These are phyloP conservation scores for Morelia viridis DNA, from an alignment of 2,797 vertebrate genomes.

Conservation along the genomic window DNA sequence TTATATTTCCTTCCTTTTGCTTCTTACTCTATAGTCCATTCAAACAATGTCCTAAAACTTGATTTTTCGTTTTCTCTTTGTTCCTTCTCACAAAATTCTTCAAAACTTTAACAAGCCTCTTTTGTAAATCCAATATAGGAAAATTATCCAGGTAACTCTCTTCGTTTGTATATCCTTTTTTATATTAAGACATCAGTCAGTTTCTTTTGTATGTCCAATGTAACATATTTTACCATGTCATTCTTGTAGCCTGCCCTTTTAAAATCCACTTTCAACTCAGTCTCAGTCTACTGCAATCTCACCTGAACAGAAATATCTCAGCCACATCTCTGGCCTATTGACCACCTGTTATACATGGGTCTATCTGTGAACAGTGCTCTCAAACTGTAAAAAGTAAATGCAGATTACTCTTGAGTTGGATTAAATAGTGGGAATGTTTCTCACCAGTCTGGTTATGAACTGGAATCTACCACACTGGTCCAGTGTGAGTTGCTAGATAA, in stretches of 20 bases:
- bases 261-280: not conserved
- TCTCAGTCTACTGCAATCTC: not conserved
- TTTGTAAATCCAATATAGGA: too few species aligned
- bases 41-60: too few species aligned
- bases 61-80: too few species aligned
- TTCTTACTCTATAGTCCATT: too few species aligned
- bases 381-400: not conserved
- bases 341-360: not conserved
- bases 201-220: not conserved
- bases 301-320: not conserved
- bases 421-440: not conserved
- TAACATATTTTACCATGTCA: not conserved
- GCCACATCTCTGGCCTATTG: not conserved
- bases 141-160: too few species aligned
- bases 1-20: too few species aligned
- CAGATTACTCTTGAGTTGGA: not conserved
- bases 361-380: not conserved
- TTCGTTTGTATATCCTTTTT: too few species aligned
- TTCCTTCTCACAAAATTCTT: too few species aligned
- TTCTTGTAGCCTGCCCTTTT: not conserved
- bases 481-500: not conserved
- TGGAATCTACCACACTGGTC: not conserved
- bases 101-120: too few species aligned
- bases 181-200: too few species aligned
- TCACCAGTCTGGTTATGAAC: not conserved